Conservation (phyloP, 2,888 invertebrate species). For the Phaedon cochleariae region DNA sequence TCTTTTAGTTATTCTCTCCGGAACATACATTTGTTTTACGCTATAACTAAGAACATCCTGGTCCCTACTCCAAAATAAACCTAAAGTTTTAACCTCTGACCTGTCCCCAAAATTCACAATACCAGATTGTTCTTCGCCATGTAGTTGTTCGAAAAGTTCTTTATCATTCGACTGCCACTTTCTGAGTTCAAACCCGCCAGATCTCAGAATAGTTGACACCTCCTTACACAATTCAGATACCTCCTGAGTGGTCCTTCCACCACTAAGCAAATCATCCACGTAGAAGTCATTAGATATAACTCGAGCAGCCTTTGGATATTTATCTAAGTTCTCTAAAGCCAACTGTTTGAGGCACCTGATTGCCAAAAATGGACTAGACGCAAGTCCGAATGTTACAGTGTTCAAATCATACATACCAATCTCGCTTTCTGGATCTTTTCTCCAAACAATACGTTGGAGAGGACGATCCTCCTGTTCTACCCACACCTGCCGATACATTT, state of each 20-base stretch:
- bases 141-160: too few relatives aligned
- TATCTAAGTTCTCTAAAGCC: slow-evolving; percentile 1
- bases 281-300: slow-evolving; percentile 4
- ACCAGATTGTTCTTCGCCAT: too few relatives aligned
- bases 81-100: slow-evolving; percentile 23
- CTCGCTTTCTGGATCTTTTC: slow-evolving; percentile 6
- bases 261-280: neutral
- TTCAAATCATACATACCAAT: slow-evolving; percentile 14
- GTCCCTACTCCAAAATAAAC: slow-evolving; percentile 27
- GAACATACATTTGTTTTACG: neutral
- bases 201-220: too few relatives aligned
- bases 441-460: slow-evolving; percentile 24
- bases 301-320: neutral
- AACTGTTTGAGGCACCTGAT: slow-evolving; percentile 23
- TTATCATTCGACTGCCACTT: too few relatives aligned
- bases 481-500: slow-evolving; percentile 22
- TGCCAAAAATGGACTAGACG: slow-evolving; percentile 23
- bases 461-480: slow-evolving; percentile 9
- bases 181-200: too few relatives aligned
- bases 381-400: slow-evolving; percentile 20
- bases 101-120: too few relatives aligned
- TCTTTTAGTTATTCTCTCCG: slow-evolving; percentile 24
- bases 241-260: too few relatives aligned
- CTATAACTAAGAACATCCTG: slow-evolving; percentile 21
- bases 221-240: too few relatives aligned